Conservation (phyloP, 2,888 invertebrate species). For the Brachyopa scutellaris region DNA sequence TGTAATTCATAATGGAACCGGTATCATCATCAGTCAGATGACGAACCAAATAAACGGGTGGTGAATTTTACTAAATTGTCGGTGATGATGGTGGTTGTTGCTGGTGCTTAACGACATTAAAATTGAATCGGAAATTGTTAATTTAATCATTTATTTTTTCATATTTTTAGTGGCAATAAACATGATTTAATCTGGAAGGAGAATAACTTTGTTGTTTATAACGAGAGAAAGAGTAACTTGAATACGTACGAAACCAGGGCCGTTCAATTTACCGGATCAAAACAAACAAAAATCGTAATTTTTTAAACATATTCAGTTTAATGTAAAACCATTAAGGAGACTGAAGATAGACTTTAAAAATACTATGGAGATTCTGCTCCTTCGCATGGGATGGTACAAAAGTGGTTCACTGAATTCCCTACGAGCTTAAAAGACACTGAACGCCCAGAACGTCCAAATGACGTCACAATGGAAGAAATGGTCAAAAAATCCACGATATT, state of each 20-base stretch:
- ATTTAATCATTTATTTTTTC: slow-evolving; percentile 38
- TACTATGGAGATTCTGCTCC: too few relatives aligned
- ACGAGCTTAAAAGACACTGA: too few relatives aligned
- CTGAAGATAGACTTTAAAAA: too few relatives aligned
- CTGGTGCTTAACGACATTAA: slow-evolving; percentile 29
- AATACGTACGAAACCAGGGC: too few relatives aligned
- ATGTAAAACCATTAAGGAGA: too few relatives aligned
- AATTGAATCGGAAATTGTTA: slow-evolving; percentile 62
- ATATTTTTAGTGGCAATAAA: slow-evolving; percentile 28
- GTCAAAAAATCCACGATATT: too few relatives aligned
- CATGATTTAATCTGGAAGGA: slow-evolving; percentile 28
- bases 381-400: too few relatives aligned
- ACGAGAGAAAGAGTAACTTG: background rate
- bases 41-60: slow-evolving; percentile 29
- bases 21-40: slow-evolving; percentile 28
- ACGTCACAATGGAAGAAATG: too few relatives aligned
- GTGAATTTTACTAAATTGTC: slow-evolving; percentile 21
- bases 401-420: too few relatives aligned
- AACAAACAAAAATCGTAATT: too few relatives aligned
- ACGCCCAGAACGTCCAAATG: too few relatives aligned
- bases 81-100: background rate
- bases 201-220: background rate
- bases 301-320: background rate
- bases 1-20: slow-evolving; percentile 45
- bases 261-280: too few relatives aligned